Conservation (phyloP, 2,113 vertebrate species). For the Telmatochromis sp. region DNA sequence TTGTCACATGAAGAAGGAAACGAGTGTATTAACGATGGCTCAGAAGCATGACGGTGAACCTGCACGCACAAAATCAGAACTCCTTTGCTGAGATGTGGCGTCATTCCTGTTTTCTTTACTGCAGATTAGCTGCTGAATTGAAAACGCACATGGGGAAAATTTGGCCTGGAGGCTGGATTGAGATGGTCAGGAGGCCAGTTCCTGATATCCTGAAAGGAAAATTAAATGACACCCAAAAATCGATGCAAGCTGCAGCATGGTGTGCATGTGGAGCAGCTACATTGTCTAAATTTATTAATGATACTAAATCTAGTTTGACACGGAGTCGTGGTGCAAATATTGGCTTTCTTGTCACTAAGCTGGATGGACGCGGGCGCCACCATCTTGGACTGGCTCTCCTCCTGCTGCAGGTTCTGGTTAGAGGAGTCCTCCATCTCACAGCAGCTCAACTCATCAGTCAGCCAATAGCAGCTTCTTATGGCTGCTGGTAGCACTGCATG, state of each 20-base stretch:
- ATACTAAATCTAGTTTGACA: not conserved
- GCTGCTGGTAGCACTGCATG: not conserved
- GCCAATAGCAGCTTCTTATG: not conserved
- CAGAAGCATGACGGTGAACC: not conserved
- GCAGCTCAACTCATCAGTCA: not conserved
- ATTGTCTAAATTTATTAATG: not conserved
- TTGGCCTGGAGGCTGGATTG: not conserved
- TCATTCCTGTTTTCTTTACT: not conserved
- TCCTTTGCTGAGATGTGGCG: not conserved
- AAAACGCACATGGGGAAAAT: fast-evolving
- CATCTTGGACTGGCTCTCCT: not conserved
- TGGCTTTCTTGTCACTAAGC: not conserved
- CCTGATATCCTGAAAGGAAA: not conserved
- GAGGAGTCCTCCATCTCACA: not conserved
- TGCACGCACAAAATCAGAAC: fast-evolving
- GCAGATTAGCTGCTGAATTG: not conserved
- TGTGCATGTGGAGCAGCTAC: fast-evolving
- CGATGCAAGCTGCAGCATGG: fast-evolving
- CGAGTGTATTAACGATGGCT: fast-evolving
- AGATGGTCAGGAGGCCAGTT: not conserved
- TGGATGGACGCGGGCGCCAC: fast-evolving
- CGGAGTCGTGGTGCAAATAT: fast-evolving
- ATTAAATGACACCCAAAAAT: fast-evolving
- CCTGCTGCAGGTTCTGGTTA: not conserved
- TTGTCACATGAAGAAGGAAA: not conserved